Base-by-base conservation (phyloP, 2,888 invertebrate genomes). In the Galeruca laticollis region DNA sequence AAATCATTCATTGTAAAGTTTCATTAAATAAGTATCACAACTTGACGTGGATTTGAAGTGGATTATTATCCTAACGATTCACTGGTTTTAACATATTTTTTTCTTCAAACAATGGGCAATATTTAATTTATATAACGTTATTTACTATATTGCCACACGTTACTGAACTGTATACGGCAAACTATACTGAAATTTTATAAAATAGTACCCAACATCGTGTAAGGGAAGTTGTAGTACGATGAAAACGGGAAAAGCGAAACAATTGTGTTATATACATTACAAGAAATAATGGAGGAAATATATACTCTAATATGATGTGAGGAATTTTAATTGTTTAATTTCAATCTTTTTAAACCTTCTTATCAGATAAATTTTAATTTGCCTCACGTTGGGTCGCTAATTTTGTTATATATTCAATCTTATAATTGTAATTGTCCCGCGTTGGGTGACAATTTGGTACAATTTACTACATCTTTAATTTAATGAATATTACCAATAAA, bases 51-150 rank as follows among this genome's bases (percentile, higher is more conserved):
- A 9, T 47, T 8, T 47, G 2, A 8, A 18, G 10, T 8, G 8
- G 47, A 47, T 47, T 18, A 47, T 47, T 18, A n/a, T n/a, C n/a
- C n/a, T n/a, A 47, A 47, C 15, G 47, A 15, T 47, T 47, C 47
- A 18, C 47, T 47, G 47, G 15, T 18, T 47, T 47, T 47, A 15
- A 47, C 54, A 31, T 31, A 54, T 54, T 54, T 31, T n/a, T 31
- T 31, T 31, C 6, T 31, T 21, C 4, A 26, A 52, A 52, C 52
- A 52, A 52, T 52, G 31, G 31, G 9, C 31, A 31, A n/a, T 31
- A 54, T 31, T 52, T 4, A 52, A 26, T 21, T 54, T 54, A 54
- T 31, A 13, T 54, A 54, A 54, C 31, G 13, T n/a, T 31, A 52
- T 26, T 54, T 31, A 54, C 26, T 31, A 31, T 26, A 15, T 54